Conservation (phyloP, 1,140 invertebrate species). For the Neodiprion fabricii region DNA sequence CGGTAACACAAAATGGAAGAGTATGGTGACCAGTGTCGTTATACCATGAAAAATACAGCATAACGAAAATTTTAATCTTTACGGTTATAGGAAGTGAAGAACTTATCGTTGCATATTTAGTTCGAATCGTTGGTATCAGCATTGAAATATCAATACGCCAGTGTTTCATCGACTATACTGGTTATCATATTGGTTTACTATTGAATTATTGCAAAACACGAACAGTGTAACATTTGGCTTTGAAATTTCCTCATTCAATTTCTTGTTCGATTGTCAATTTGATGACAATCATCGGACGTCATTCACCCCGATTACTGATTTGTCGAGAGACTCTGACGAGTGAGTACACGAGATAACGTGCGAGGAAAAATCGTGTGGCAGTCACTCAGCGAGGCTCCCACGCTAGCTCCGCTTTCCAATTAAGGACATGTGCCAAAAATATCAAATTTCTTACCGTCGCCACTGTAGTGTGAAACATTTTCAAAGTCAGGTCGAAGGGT, state of each 20-base stretch:
- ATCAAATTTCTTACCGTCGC: neutral
- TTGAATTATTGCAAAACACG: too few species aligned
- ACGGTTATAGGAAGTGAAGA: too few species aligned
- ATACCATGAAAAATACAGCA: too few species aligned
- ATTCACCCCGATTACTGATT: neutral
- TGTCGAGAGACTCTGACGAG: neutral
- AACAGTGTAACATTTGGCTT: neutral
- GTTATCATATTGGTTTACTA: too few species aligned
- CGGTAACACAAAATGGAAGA: too few species aligned
- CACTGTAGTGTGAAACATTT: neutral
- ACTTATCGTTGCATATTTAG: too few species aligned
- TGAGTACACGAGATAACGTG: neutral
- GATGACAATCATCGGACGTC: neutral
- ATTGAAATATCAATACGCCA: too few species aligned
- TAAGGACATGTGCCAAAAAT: slow-evolving; percentile 10
- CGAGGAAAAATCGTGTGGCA: neutral
- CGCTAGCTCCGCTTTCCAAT: neutral
- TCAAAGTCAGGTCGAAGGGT: neutral
- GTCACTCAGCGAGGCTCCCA: neutral
- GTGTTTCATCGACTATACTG: too few species aligned
- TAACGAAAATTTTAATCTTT: too few species aligned
- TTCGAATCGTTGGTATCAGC: too few species aligned
- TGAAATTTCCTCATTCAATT: neutral
- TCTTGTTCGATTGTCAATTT: neutral
- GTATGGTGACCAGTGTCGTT: too few species aligned